Evolutionary conservation across 2,797 vertebrate species (phyloP).

Genomic region (Danio kyathit): DNA sequence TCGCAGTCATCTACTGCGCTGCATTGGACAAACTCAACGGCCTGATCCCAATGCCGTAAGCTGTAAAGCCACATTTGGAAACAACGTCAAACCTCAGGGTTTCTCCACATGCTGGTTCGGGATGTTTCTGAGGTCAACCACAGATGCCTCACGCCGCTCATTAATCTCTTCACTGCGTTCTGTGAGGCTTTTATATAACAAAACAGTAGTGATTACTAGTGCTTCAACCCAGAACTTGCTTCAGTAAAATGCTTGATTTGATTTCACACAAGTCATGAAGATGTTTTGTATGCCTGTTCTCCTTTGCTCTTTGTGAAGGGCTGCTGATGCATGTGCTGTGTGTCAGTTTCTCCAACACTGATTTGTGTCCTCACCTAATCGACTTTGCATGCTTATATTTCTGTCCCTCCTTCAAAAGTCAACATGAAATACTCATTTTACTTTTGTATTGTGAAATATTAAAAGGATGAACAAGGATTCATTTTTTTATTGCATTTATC

Average conservation of each 20-base stretch:
- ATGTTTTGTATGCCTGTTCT: not conserved
- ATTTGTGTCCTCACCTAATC: not conserved
- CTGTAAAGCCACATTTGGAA: conserved; percentile 49
- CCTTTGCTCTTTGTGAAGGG: not conserved
- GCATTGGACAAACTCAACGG: conserved; percentile 9
- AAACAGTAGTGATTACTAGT: not conserved
- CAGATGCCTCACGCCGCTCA: not conserved
- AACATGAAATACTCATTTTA: conserved; percentile 2
- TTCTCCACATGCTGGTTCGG: conserved; percentile 46
- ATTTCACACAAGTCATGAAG: not conserved
- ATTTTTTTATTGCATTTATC: too few relatives aligned
- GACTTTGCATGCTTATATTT: conserved; percentile 23
- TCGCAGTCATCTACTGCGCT: not conserved
- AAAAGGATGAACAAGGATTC: too few relatives aligned
- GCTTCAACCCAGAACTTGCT: not conserved
- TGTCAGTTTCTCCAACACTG: conserved; percentile 8
- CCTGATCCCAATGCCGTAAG: conserved; percentile 8
- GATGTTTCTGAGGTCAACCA: conserved; percentile 41
- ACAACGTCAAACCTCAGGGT: conserved; percentile 67
- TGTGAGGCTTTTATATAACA: not conserved
- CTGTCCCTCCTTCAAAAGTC: not conserved
- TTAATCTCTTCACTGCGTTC: conserved; percentile 8
- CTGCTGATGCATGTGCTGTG: conserved; percentile 1
- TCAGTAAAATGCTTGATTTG: not conserved
- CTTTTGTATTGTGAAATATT: not conserved